phyloP scores from a whole-genome alignment of 2,888 invertebrate genomes.

The Aelia acuminata region DNA sequence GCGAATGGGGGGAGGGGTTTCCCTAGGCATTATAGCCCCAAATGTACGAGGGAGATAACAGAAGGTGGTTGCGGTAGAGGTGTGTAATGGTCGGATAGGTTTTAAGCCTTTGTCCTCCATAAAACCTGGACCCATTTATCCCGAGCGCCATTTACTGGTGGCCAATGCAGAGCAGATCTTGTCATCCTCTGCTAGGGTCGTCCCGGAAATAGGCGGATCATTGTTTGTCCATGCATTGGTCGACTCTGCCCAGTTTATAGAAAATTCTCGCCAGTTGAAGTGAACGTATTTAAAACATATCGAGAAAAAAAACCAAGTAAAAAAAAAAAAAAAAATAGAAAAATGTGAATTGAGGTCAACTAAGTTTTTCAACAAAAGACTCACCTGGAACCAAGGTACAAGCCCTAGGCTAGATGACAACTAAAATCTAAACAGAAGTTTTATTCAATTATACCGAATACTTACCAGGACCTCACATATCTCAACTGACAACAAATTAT shows the following conservation, averaged over 20 bases:
- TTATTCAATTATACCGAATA: too few species aligned
- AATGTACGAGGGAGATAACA: constrained; percentile 4
- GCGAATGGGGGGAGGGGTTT: neutral
- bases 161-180: neutral
- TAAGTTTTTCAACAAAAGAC: too few species aligned
- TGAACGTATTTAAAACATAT: too few species aligned
- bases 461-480: too few species aligned
- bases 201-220: neutral
- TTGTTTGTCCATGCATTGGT: neutral
- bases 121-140: constrained; percentile 22
- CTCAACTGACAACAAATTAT: too few species aligned
- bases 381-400: too few species aligned
- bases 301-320: too few species aligned
- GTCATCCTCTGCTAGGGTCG: neutral
- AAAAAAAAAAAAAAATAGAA: too few species aligned
- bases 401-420: too few species aligned
- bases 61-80: neutral
- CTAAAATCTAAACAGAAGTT: too few species aligned
- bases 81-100: constrained; percentile 23
- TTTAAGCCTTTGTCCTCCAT: constrained; percentile 30
- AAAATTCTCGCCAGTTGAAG: neutral
- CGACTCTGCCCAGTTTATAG: neutral
- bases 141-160: neutral
- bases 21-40: neutral
- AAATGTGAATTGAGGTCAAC: too few species aligned